Evolutionary conservation across 2,888 invertebrate species (phyloP).

Genomic region (Trisateles emortualis): DNA sequence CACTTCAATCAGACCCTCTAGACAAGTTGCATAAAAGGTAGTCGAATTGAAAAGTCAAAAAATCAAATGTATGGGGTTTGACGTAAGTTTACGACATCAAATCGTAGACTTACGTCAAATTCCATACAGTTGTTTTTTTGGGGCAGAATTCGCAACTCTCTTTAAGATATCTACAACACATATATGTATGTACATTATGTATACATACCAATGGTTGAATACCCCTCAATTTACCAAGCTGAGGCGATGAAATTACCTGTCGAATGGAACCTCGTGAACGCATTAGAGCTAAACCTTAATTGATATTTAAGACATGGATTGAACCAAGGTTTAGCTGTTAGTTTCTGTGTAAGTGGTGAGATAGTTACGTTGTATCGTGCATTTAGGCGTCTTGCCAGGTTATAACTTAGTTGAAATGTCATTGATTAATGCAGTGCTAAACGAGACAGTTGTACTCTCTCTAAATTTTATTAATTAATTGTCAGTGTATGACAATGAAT

Average conservation of each 20-base stretch:
- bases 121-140: too few relatives aligned
- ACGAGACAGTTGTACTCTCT: too few relatives aligned
- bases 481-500: too few relatives aligned
- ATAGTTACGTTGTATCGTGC: neutral
- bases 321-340: slow-evolving; percentile 10
- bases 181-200: neutral
- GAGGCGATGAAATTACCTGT: slow-evolving; percentile 40
- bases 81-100: too few relatives aligned
- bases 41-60: too few relatives aligned
- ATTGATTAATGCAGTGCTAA: neutral
- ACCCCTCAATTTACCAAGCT: slow-evolving; percentile 17
- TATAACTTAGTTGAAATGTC: neutral
- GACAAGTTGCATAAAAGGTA: too few relatives aligned
- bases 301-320: slow-evolving; percentile 20
- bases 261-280: slow-evolving; percentile 23
- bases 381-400: neutral
- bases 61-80: too few relatives aligned
- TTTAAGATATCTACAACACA: neutral
- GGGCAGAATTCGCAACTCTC: too few relatives aligned
- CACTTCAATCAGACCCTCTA: too few relatives aligned
- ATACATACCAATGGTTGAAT: neutral
- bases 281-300: slow-evolving; percentile 32
- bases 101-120: too few relatives aligned
- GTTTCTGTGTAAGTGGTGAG: neutral
- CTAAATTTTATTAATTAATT: too few relatives aligned